Percentiles rank a stretch among this genome's conserved stretches.
Evolutionary conservation across 2,113 vertebrate species (phyloP).

Genomic region (Cacatua alba): DNA sequence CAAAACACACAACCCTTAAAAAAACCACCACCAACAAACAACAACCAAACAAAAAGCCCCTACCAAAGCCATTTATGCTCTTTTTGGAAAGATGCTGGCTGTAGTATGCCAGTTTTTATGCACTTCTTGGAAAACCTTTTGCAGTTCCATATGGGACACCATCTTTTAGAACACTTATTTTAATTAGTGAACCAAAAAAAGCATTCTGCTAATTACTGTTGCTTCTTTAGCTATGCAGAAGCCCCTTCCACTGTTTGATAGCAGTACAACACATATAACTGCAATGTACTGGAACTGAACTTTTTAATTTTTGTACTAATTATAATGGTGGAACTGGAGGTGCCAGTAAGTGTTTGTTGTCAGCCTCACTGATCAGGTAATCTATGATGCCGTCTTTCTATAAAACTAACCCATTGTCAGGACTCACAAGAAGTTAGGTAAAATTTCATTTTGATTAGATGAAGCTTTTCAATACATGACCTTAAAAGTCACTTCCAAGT

Average conservation of each 20-base stretch:
- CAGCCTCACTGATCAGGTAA: neutral
- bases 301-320: neutral
- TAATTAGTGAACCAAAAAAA: conserved; percentile 67
- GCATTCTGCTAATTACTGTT: conserved; percentile 36
- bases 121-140: conserved; percentile 53
- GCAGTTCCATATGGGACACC: conserved; percentile 54
- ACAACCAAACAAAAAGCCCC: neutral
- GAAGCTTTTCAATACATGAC: neutral
- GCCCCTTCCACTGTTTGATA: neutral
- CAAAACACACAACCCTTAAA: neutral
- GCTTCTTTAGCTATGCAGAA: conserved; percentile 27
- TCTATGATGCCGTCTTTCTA: neutral
- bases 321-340: neutral
- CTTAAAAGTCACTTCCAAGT: neutral
- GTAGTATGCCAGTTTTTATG: conserved; percentile 28
- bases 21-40: neutral
- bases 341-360: neutral
- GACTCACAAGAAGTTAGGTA: neutral
- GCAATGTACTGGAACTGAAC: neutral
- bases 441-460: neutral
- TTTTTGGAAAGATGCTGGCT: neutral
- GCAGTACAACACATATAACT: neutral
- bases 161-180: conserved; percentile 59
- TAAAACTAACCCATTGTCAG: neutral
- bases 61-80: neutral